Conservation (phyloP, 2,797 vertebrate species). For the Tadarida brasiliensis region DNA sequence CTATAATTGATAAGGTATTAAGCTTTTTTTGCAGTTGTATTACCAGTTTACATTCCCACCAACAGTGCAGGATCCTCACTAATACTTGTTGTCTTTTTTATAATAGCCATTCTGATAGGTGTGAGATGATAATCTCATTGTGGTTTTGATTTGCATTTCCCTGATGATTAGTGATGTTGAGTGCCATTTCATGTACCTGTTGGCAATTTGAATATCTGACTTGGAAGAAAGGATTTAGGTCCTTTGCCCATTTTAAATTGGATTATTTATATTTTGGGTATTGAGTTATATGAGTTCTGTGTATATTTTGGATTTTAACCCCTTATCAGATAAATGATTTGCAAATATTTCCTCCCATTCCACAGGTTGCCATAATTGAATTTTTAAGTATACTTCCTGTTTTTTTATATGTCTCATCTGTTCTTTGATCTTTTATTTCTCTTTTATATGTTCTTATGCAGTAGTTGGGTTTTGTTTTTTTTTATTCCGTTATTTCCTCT, state of each 20-base stretch:
- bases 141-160: neutral
- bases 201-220: neutral
- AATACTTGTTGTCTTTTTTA: neutral
- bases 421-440: slow-evolving; percentile 16
- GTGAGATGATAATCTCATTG: neutral
- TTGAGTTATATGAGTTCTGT: neutral
- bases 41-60: neutral
- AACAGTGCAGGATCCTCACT: neutral
- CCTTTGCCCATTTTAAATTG: neutral
- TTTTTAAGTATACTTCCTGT: slow-evolving; percentile 36
- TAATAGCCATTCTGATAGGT: neutral
- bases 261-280: neutral
- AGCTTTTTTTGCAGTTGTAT: neutral
- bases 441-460: neutral
- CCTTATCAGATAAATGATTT: neutral
- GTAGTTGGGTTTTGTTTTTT: neutral
- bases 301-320: neutral
- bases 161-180: neutral
- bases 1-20: neutral
- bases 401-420: neutral
- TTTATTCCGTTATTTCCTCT: neutral
- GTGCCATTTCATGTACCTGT: neutral
- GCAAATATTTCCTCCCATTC: neutral
- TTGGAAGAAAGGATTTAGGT: neutral
- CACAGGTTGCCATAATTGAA: neutral